Conservation (phyloP, 2,888 invertebrate species). For the Cabera pusaria region DNA sequence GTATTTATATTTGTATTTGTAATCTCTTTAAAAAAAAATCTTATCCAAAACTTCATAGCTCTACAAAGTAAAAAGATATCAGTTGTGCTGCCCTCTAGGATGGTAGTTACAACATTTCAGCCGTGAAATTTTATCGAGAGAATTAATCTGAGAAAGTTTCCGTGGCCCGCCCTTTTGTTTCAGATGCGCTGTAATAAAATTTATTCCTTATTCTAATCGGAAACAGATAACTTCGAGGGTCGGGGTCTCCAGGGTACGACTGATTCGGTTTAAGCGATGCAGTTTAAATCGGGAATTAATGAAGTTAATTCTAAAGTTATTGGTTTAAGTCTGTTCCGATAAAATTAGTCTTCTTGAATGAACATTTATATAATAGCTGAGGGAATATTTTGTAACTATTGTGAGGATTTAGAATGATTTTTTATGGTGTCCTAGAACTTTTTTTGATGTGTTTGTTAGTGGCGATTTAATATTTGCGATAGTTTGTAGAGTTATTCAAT, state of each 20-base stretch:
- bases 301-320: conserved; percentile 39
- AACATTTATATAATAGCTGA: conserved; percentile 1
- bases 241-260: conserved; percentile 47
- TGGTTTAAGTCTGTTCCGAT: conserved; percentile 28
- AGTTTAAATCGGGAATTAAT: conserved; percentile 43
- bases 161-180: conserved; percentile 68
- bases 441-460: no score
- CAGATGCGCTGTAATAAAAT: conserved; percentile 65
- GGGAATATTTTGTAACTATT: no score
- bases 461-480: no score
- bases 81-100: conserved; percentile 48
- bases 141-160: conserved; percentile 78
- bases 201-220: conserved; percentile 67
- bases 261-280: conserved; percentile 35
- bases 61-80: conserved; percentile 53
- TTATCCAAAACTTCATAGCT: conserved; percentile 37
- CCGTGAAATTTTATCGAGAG: conserved; percentile 79
- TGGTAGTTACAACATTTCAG: conserved; percentile 66
- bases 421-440: no score
- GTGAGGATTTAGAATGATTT: no score
- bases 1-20: no score
- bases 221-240: conserved; percentile 56
- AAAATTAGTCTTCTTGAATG: conserved; percentile 6
- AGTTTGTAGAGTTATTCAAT: no score
- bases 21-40: no score